Evolutionary conservation across 2,113 vertebrate genomes (phyloP).

Genomic region (Nycticebus coucang): DNA sequence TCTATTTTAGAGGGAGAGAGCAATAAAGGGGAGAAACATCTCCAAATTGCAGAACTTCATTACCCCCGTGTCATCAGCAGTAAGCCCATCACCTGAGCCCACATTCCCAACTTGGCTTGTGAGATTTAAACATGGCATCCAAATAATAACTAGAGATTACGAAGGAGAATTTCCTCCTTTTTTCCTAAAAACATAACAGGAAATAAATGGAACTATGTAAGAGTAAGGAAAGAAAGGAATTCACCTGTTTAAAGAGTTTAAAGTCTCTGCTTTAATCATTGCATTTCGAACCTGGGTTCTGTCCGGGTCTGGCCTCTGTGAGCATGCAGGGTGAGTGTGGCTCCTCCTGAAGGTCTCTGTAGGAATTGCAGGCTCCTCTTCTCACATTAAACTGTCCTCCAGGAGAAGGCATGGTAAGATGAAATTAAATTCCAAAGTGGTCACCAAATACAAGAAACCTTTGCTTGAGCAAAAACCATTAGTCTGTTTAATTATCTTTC

Average conservation of each 20-base stretch:
- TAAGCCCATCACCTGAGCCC: background rate
- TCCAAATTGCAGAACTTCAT: accelerated
- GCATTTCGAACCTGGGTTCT: too few relatives aligned
- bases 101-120: too few relatives aligned
- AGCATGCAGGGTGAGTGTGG: background rate
- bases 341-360: too few relatives aligned
- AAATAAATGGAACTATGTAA: background rate
- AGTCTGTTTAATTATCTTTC: background rate
- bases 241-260: background rate
- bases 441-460: too few relatives aligned
- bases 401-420: too few relatives aligned
- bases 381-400: background rate
- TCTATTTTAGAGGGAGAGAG: background rate
- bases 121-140: background rate
- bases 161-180: background rate
- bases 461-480: background rate
- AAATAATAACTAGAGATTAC: background rate
- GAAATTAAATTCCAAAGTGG: too few relatives aligned
- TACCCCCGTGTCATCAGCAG: accelerated
- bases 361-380: background rate
- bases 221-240: background rate
- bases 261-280: background rate
- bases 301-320: background rate
- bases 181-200: background rate
- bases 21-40: background rate